Percentiles rank a stretch among this genome's conserved stretches.
Conservation (phyloP, 2,797 vertebrate genomes). For the Mormyrops attenuatus region DNA sequence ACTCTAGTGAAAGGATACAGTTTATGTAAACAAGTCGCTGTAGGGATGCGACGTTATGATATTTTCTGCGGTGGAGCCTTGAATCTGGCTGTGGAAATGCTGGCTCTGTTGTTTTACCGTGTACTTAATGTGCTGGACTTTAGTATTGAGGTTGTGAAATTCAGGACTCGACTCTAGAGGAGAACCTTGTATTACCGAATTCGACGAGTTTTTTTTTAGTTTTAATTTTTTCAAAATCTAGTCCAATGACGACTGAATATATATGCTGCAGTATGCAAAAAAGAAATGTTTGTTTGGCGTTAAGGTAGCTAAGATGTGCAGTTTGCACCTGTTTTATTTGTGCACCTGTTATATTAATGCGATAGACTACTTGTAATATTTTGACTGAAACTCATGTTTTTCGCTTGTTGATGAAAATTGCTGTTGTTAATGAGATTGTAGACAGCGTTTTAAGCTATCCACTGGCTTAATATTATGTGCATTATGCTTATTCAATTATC, state of each 20-base stretch:
- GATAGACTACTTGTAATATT: background rate
- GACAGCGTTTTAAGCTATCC: background rate
- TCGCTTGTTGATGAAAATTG: background rate
- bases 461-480: background rate
- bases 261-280: background rate
- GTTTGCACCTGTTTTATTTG: constrained; percentile 21
- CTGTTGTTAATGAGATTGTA: background rate
- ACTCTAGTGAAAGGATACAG: background rate
- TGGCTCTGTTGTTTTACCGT: background rate
- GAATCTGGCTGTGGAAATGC: background rate
- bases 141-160: background rate
- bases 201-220: background rate
- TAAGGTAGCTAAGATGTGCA: background rate
- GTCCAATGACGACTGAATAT: background rate
- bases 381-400: background rate
- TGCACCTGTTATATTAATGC: background rate
- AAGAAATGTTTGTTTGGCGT: background rate
- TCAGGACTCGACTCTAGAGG: background rate
- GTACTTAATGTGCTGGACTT: background rate
- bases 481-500: background rate
- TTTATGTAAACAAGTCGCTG: background rate
- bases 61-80: background rate
- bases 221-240: background rate
- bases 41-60: background rate
- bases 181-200: background rate